These are phyloP conservation scores for Lamellibrachia luymesi DNA, from an alignment of 1,140 invertebrate genomes.

Conservation along the genomic window DNA sequence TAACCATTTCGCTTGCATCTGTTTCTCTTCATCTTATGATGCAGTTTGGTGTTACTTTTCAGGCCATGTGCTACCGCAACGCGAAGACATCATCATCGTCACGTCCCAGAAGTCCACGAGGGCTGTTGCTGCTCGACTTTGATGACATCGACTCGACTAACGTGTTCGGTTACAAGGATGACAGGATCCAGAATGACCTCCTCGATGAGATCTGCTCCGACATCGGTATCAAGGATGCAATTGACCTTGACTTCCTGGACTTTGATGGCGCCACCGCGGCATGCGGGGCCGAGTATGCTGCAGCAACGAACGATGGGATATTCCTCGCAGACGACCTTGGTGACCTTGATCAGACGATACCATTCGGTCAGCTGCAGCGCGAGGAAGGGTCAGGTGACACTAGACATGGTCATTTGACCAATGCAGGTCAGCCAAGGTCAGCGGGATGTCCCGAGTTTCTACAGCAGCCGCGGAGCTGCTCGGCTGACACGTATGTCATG, in stretches of 20 bases:
- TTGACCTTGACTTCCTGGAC: conserved; percentile 55
- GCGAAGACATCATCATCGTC: not conserved
- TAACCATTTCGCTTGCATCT: not conserved
- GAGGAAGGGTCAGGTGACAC: not conserved
- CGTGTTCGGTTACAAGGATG: conserved; percentile 31
- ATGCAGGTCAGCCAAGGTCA: not conserved
- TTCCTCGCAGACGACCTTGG: conserved; percentile 9
- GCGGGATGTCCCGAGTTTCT: not conserved
- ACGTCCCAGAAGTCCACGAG: not conserved
- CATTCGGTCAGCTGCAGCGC: conserved; percentile 12
- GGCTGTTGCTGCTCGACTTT: conserved; percentile 5
- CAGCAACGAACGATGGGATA: not conserved
- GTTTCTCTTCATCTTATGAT: not conserved
- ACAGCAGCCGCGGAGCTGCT: not conserved
- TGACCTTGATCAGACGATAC: conserved; percentile 8
- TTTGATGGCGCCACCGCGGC: conserved; percentile 30
- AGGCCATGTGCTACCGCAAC: not conserved
- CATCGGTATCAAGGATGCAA: conserved; percentile 55
- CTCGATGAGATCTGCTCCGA: conserved; percentile 56
- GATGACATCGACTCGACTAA: not conserved
- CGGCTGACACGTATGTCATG: not conserved
- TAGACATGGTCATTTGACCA: not conserved
- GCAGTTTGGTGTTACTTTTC: not conserved
- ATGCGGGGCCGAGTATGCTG: not conserved
- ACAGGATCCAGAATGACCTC: conserved; percentile 54